Evolutionary conservation across 2,113 vertebrate species (phyloP), one percentile per base, ranked within the genome.

Genomic region (Ceuthmochares aereus): DNA sequence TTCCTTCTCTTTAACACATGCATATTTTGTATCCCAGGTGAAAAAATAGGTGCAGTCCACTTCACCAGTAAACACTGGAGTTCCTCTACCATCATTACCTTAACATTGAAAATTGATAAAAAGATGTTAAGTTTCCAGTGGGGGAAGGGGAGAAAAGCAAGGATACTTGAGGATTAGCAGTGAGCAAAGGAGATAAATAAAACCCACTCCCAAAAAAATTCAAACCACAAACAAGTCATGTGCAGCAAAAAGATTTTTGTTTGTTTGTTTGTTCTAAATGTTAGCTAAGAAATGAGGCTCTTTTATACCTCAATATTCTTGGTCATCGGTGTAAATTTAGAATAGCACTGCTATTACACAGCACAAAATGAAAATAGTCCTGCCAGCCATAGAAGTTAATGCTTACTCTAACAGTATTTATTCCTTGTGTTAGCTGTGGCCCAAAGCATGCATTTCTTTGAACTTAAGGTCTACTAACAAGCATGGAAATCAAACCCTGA

Each of bases 31-130:
- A 73, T 99, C 97, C 99, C 99, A 99, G 18, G 98, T 97, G 25
- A 99, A 99, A 96, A 99, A 99, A 93, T 99, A 99, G 0, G 99
- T 99, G 95, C 99, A 99, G 97, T 99, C 99, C 0, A 98, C 98
- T 97, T 99, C 99, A 10, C 98, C 99, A 0, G 97, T 94, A 58
- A 99, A 99, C 19, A 98, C 98, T 0, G 99, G 99, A 19, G 17
- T 30, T 30, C 99, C 99, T 67, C 77, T 98, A 6, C 98, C 99
- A 1, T 97, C 74, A 4, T 97, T 94, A 47, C 63, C 98, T 98
- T 92, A 77, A 80, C 22, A 72, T 6, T 30, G 60, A 17, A 74
- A 36, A 32, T 7, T 30, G 37, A 87, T 27, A 29, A 66, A 75
- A 32, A 63, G 16, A 62, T 14, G 34, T 88, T 55, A 93, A 20